phyloP scores from a whole-genome alignment of 2,113 vertebrate genomes.

The Bucco capensis region DNA sequence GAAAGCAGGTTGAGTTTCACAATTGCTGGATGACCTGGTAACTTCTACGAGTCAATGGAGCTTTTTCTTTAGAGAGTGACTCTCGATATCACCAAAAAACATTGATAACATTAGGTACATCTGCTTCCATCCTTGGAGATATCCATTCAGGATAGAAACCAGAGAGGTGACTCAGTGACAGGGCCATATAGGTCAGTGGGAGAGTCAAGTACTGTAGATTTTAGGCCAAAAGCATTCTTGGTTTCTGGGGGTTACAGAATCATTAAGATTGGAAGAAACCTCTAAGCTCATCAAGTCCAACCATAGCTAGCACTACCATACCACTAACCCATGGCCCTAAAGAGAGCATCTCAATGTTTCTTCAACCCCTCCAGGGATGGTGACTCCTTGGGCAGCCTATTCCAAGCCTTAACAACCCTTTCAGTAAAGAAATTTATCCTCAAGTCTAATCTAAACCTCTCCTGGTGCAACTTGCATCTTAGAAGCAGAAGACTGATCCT shows the following conservation, averaged over 20 bases:
- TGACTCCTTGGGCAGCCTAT: too few species aligned
- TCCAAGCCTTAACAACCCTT: too few species aligned
- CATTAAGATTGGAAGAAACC: too few species aligned
- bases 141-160: not conserved
- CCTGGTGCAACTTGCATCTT: too few species aligned
- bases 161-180: not conserved
- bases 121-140: not conserved
- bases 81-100: not conserved
- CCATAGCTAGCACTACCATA: too few species aligned
- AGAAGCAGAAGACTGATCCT: not conserved
- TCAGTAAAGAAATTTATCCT: too few species aligned
- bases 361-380: too few species aligned
- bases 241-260: not conserved
- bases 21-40: accelerated
- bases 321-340: too few species aligned
- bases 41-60: not conserved
- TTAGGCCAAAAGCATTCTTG: not conserved
- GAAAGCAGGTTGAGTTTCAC: not conserved
- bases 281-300: too few species aligned
- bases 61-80: not conserved
- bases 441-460: too few species aligned
- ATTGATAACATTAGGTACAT: not conserved
- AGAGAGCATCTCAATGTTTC: too few species aligned
- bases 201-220: not conserved
- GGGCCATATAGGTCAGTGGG: not conserved